Percentiles rank a stretch among this genome's conserved stretches.
Evolutionary conservation across 2,797 vertebrate species (phyloP).

Genomic region (Protonibea diacanthus): DNA sequence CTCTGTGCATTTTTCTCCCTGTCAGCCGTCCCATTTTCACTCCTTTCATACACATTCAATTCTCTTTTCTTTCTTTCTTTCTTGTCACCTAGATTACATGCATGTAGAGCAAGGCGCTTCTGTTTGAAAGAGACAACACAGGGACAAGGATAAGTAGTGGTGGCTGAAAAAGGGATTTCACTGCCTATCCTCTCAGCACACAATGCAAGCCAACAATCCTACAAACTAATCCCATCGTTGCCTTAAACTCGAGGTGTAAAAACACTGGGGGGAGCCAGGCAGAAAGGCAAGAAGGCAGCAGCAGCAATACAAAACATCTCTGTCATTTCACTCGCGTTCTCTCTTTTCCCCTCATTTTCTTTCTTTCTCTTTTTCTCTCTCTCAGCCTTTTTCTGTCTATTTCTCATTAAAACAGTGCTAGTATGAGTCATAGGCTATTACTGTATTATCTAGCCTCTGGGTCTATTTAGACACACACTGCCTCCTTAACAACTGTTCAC

Average conservation of each 20-base stretch:
- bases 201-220: conserved; percentile 85
- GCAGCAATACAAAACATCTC: conserved; percentile 38
- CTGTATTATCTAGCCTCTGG: conserved; percentile 82
- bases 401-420: conserved; percentile 71
- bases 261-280: conserved; percentile 65
- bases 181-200: conserved; percentile 83
- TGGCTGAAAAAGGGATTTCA: conserved; percentile 86
- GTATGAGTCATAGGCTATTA: conserved; percentile 82
- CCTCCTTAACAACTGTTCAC: conserved; percentile 80
- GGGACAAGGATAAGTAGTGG: conserved; percentile 83
- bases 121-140: conserved; percentile 84
- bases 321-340: conserved; percentile 51
- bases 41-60: conserved; percentile 75
- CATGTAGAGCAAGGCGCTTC: conserved; percentile 80
- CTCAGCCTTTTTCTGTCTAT: conserved; percentile 52
- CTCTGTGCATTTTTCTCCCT: conserved; percentile 49
- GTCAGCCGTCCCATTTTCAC: conserved; percentile 70
- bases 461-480: conserved; percentile 82
- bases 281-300: conserved; percentile 47
- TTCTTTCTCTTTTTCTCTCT: conserved; percentile 32
- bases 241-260: conserved; percentile 79
- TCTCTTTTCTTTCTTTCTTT: conserved; percentile 78
- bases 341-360: conserved; percentile 30
- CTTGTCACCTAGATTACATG: conserved; percentile 86
- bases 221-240: conserved; percentile 85